Conservation (phyloP, 2,888 invertebrate genomes). For the Ellobium chinense region DNA sequence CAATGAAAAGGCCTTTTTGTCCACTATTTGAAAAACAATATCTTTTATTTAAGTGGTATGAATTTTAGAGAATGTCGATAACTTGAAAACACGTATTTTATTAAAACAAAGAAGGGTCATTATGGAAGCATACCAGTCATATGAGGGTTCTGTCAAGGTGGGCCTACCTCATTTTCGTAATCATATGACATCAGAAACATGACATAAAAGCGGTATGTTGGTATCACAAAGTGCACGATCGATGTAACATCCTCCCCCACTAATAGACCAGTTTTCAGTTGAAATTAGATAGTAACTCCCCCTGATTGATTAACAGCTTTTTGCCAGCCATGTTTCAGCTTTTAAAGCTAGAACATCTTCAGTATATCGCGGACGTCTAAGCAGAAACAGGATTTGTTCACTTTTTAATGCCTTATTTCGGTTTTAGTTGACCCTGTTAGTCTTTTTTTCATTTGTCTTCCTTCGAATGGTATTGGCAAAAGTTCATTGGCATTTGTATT, state of each 20-base stretch:
- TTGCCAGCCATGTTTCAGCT: too few relatives aligned
- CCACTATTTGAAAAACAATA: not conserved
- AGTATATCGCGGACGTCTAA: too few relatives aligned
- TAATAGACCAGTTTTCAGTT: too few relatives aligned
- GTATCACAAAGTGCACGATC: not conserved
- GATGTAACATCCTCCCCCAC: not conserved
- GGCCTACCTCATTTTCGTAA: not conserved
- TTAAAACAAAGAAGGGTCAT: not conserved
- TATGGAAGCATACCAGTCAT: not conserved
- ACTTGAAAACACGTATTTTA: not conserved
- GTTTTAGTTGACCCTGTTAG: too few relatives aligned
- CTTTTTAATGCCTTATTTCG: too few relatives aligned
- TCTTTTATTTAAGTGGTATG: not conserved
- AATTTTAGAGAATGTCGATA: not conserved
- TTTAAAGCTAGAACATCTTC: too few relatives aligned
- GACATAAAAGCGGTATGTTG: not conserved
- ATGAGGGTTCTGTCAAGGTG: not conserved
- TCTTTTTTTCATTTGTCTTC: too few relatives aligned
- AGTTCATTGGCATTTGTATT: too few relatives aligned
- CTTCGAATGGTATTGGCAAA: too few relatives aligned
- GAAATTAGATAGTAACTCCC: too few relatives aligned
- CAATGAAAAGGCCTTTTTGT: not conserved
- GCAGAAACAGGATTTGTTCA: too few relatives aligned
- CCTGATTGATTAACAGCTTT: too few relatives aligned
- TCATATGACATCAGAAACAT: not conserved